Evolutionary conservation across 2,113 vertebrate genomes (phyloP), one percentile per base, ranked within the genome.

Genomic region (Cisticola juncidis): DNA sequence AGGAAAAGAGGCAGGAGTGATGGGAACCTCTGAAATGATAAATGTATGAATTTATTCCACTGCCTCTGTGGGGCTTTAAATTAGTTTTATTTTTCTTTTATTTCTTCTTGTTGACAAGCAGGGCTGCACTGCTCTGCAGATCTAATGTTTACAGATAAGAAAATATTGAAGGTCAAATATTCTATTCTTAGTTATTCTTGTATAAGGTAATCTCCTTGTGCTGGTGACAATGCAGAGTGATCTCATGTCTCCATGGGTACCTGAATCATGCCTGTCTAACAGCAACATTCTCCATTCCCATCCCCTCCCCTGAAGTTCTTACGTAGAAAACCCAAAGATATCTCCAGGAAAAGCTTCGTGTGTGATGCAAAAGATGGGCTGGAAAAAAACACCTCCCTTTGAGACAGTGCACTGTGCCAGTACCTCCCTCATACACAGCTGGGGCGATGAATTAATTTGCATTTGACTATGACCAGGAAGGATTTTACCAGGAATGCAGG

Each of bases 81-180:
- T 96, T 94, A 80, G 57, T 90, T 94, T 94, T 90, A 87, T 80
- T 94, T 86, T 91, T 76, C 92, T 95, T 95, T 94, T 77, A 77
- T 94, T 91, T 77, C 78, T 83, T 44, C 16, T n/a, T 70, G 84
- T 81, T 95, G 94, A 97, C 96, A 97, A 90, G 76, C 66, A 77
- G 51, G n/a, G 64, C 54, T 93, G 83, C 38, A 45, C 56, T 45
- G 53, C 90, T 95, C 21, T 54, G 64, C 70, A 83, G 82, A 72
- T 92, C 72, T 28, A 91, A 91, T 74, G 83, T 79, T 91, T 88
- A 80, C 85, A 82, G 86, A 94, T 91, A 96, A 95, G 86, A 58
- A 95, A 94, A 90, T 64, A 76, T n/a, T 82, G 80, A 85, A 91
- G 91, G 92, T 86, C 91, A 94, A 91, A 88, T 77, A 76, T 64